Conservation (phyloP, 2,113 vertebrate genomes). For the Gallinago paraguaiae region DNA sequence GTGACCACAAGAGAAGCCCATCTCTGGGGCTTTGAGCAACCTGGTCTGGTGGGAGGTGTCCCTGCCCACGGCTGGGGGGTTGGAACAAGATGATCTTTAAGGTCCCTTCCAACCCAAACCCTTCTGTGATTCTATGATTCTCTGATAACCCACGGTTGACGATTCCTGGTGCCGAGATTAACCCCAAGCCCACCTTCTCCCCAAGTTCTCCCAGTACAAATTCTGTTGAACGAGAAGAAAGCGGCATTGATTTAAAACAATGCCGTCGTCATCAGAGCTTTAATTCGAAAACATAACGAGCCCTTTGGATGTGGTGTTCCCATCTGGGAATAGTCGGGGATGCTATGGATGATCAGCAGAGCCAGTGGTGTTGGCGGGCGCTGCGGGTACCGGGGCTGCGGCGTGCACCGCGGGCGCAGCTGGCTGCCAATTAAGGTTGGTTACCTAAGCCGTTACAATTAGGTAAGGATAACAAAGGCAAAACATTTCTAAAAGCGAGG, state of each 20-base stretch:
- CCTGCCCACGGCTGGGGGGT: neutral
- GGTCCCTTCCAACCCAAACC: neutral
- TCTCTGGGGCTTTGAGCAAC: neutral
- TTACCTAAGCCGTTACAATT: neutral
- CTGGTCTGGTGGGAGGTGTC: neutral
- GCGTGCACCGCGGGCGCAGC: neutral
- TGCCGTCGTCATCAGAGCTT: accelerated
- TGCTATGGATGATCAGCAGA: neutral
- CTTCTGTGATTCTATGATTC: neutral
- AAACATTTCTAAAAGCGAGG: neutral
- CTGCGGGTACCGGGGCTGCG: neutral
- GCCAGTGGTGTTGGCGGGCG: neutral
- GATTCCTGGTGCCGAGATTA: neutral
- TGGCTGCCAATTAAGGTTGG: neutral
- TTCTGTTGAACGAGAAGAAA: neutral
- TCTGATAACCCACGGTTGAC: neutral
- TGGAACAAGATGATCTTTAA: neutral
- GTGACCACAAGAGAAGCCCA: neutral
- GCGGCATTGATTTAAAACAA: neutral
- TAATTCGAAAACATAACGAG: neutral
- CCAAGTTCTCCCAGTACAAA: neutral
- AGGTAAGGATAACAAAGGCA: constrained; percentile 31
- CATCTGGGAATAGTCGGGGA: neutral
- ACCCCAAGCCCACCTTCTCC: neutral
- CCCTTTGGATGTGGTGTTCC: neutral